Evolutionary conservation across 2,797 vertebrate genomes (phyloP), one percentile per base, ranked within the genome.

Genomic region (Cichlasoma orientale): DNA sequence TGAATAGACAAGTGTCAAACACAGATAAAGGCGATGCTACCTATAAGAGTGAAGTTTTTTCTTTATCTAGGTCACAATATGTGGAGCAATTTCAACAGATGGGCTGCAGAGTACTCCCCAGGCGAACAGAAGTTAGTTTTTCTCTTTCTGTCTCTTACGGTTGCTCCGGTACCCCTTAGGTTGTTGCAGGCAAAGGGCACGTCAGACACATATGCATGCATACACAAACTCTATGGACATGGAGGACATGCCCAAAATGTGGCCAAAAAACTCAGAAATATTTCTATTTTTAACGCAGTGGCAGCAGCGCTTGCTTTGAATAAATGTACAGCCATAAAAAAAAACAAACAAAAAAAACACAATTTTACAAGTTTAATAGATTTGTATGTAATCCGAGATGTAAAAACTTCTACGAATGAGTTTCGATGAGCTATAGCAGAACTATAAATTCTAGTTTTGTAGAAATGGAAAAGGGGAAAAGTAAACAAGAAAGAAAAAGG

Each of bases 31-130:
- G 89, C 88, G 87, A 87, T 50, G 75, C 82, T 93, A 95, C 94
- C 94, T 94, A 89, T 87, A 86, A 91, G 90, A 92, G 84, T 89
- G 83, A 95, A 94, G 89, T 91, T 94, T 82, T 87, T 76, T 72
- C 88, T 90, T 93, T 94, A 95, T 95, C 93, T 96, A 93, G 95
- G 96, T 96, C 96, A 95, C 95, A 96, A 95, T 96, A 96, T 96
- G 95, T 94, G 92, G 94, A 96, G 89, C 93, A 90, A 84, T 95
- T 96, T 94, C 93, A 96, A 94, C 96, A 96, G 96, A 96, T 96
- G 95, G 96, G 94, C 93, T 93, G 90, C 88, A 88, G 88, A 89
- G 88, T 84, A 90, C 78, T 96, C 96, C 95, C 94, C 92, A 95
- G 95, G 95, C 94, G 89, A 96, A 94, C 95, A 95, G 91, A 95